Evolutionary conservation across 2,888 invertebrate genomes (phyloP).

Genomic region (Rhabditophanes sp.): DNA sequence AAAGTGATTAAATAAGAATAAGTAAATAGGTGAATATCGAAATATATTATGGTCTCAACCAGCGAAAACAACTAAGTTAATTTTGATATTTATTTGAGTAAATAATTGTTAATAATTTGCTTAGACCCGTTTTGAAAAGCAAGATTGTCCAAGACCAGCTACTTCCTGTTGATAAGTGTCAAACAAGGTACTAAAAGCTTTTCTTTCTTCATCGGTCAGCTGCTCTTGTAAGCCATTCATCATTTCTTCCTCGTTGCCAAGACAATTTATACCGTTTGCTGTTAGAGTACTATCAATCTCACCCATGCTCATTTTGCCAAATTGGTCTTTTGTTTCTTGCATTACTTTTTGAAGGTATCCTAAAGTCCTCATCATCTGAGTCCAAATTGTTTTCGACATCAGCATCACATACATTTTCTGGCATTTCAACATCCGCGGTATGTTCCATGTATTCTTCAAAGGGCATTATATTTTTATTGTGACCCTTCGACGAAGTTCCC

Average conservation of each 20-base stretch:
- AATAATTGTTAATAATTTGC: conserved; percentile 1
- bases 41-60: no score
- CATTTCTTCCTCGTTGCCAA: conserved; percentile 10
- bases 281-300: conserved; percentile 35
- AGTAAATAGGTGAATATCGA: no score
- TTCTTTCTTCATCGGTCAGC: conserved; percentile 14
- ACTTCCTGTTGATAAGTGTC: conserved; percentile 10
- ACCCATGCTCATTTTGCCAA: conserved; percentile 11
- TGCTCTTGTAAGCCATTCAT: conserved; percentile 11
- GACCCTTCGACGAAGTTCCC: conserved; percentile 8
- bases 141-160: conserved; percentile 5
- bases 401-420: conserved; percentile 4
- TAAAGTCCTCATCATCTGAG: conserved; percentile 26
- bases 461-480: conserved; percentile 10
- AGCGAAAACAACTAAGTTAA: conserved; percentile 4
- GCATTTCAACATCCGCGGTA: conserved; percentile 1
- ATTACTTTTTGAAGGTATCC: conserved; percentile 12
- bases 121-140: conserved; percentile 1
- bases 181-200: conserved; percentile 13
- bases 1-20: no score
- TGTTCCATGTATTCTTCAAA: conserved; percentile 29
- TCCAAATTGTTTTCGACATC: conserved; percentile 25
- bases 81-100: no score
- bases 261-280: conserved; percentile 23
- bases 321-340: conserved; percentile 7